These are phyloP conservation scores for Megaceryle torquata DNA, from an alignment of 2,113 vertebrate genomes.

Conservation along the genomic window DNA sequence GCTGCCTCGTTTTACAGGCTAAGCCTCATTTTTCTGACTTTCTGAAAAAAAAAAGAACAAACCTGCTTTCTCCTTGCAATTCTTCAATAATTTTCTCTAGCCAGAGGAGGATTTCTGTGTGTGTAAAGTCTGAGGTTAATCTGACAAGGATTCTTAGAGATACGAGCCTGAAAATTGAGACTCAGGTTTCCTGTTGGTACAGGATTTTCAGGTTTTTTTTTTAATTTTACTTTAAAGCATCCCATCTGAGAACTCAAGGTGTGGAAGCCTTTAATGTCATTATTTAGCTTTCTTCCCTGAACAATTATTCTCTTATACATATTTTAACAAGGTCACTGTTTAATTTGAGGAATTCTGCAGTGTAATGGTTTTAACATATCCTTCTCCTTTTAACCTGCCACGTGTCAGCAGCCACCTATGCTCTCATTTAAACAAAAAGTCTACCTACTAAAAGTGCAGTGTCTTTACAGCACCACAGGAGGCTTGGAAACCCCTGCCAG, in stretches of 20 bases:
- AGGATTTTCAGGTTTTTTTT: background rate
- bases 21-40: background rate
- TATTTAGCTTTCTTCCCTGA: background rate
- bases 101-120: background rate
- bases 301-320: background rate
- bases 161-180: background rate
- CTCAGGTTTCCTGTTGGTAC: background rate
- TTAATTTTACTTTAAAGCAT: background rate
- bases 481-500: no score
- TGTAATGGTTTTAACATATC: background rate
- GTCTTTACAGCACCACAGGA: no score
- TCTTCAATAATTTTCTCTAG: slow-evolving; percentile 11
- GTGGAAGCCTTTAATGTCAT: background rate
- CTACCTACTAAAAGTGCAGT: background rate
- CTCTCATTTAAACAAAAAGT: background rate
- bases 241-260: background rate
- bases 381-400: background rate
- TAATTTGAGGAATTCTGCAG: background rate
- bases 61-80: background rate
- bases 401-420: background rate
- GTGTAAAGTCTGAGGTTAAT: slow-evolving; percentile 2
- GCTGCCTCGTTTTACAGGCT: background rate
- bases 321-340: background rate
- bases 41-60: background rate
- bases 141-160: background rate